Percentiles rank a stretch among this genome's conserved stretches.
Evolutionary conservation across 2,113 vertebrate species (phyloP).

Genomic region (Scopus umbretta): DNA sequence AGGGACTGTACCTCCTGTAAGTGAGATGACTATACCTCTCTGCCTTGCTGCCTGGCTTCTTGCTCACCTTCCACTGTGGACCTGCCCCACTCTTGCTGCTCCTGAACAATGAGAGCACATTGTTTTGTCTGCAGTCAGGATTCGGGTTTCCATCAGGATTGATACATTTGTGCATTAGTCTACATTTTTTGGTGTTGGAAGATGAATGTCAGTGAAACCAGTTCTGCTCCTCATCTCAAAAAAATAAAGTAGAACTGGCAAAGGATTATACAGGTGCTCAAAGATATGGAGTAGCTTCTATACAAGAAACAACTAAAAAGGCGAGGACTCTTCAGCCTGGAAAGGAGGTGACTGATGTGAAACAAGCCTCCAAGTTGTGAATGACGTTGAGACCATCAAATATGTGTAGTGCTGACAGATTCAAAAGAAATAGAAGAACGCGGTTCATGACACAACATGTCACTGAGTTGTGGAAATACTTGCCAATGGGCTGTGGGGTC

Average conservation of each 20-base stretch:
- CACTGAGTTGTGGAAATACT: background rate
- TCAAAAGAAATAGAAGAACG: background rate
- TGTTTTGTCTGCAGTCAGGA: background rate
- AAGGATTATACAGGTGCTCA: background rate
- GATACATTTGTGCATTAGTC: background rate
- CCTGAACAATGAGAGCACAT: background rate
- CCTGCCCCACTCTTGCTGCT: background rate
- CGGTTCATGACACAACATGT: background rate
- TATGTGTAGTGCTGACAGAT: background rate
- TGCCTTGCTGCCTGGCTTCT: accelerated
- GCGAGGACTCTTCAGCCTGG: background rate
- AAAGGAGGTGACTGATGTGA: background rate
- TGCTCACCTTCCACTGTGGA: background rate
- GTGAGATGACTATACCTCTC: background rate
- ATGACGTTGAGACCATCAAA: background rate
- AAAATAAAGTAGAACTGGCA: background rate
- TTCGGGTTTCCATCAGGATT: background rate
- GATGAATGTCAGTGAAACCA: background rate
- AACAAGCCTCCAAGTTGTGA: background rate
- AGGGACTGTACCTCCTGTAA: background rate
- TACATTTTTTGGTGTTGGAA: background rate
- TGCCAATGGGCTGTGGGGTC: background rate
- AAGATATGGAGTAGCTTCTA: background rate
- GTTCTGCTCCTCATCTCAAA: background rate
- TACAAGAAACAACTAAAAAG: background rate